Conservation (phyloP, 2,888 invertebrate genomes). For the Morpho achilles region DNA sequence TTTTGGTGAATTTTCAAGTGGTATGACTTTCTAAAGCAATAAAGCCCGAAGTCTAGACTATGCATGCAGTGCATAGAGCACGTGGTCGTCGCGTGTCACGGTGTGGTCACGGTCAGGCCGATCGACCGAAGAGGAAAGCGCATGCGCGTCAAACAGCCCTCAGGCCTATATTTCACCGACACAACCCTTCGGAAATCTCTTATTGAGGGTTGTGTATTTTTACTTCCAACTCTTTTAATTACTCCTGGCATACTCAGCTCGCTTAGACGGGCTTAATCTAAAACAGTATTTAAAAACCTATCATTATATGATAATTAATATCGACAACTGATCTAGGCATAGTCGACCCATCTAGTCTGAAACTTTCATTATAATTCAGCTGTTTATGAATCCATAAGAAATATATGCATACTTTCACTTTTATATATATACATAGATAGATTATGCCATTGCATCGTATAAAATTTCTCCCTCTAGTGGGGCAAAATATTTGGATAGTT, state of each 20-base stretch:
- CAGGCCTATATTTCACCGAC: constrained; percentile 23
- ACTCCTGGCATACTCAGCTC: neutral
- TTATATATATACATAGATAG: too few species aligned
- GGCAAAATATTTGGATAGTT: too few species aligned
- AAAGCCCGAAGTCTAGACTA: constrained; percentile 35
- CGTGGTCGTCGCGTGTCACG: constrained; percentile 59
- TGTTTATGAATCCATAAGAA: too few species aligned
- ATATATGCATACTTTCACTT: too few species aligned
- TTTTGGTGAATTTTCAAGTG: neutral
- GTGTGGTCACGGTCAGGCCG: constrained; percentile 38
- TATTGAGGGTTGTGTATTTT: constrained; percentile 6
- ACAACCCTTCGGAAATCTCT: constrained; percentile 20
- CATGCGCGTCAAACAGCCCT: constrained; percentile 46
- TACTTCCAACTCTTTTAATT: constrained; percentile 1
- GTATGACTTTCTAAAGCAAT: constrained; percentile 5
- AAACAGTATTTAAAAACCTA: too few species aligned
- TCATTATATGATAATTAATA: too few species aligned
- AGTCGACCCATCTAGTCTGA: too few species aligned
- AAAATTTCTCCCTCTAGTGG: too few species aligned
- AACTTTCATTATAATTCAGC: too few species aligned
- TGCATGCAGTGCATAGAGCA: constrained; percentile 38
- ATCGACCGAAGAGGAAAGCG: constrained; percentile 63
- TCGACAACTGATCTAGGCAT: too few species aligned
- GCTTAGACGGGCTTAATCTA: too few species aligned
- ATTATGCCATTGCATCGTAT: too few species aligned